These are phyloP conservation scores for Ptyas mucosa DNA, from an alignment of 2,113 vertebrate species.

Conservation along the genomic window DNA sequence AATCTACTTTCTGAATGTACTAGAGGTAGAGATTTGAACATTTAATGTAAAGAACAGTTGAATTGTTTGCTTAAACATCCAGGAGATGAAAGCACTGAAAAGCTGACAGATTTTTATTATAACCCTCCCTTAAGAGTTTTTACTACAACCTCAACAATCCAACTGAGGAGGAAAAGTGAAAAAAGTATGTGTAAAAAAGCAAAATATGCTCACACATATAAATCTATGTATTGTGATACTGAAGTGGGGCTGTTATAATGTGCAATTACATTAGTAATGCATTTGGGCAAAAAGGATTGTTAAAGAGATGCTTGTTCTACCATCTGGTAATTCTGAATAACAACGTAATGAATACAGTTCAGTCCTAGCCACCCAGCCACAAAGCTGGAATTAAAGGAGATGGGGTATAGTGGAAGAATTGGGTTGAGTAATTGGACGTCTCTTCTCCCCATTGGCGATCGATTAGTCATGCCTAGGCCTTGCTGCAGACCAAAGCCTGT, in stretches of 20 bases:
- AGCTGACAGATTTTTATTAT: conserved; percentile 31
- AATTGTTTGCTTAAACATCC: conserved; percentile 51
- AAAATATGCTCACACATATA: conserved; percentile 53
- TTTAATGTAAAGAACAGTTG: conserved; percentile 29
- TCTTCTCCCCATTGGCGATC: conserved; percentile 72
- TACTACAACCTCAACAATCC: conserved; percentile 56
- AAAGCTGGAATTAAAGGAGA: conserved; percentile 70
- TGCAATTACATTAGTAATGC: conserved; percentile 47
- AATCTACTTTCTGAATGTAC: background rate
- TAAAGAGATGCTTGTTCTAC: conserved; percentile 55
- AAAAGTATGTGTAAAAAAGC: conserved; percentile 44
- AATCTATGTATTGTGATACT: conserved; percentile 32
- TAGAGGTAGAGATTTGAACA: conserved; percentile 5
- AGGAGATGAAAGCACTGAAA: conserved; percentile 39
- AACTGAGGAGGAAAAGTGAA: conserved; percentile 57
- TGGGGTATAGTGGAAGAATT: conserved; percentile 69
- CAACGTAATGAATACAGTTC: conserved; percentile 59
- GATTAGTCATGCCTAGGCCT: conserved; percentile 78
- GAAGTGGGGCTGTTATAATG: background rate
- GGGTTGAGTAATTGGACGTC: conserved; percentile 66
- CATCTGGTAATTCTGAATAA: conserved; percentile 40
- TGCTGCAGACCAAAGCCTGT: conserved; percentile 81
- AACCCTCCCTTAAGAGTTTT: conserved; percentile 22
- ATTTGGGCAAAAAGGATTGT: conserved; percentile 31
- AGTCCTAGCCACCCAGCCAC: conserved; percentile 68